Evolutionary conservation across 2,888 invertebrate genomes (phyloP), one percentile per base, ranked within the genome.

Genomic region (Podotricha telesiphe): DNA sequence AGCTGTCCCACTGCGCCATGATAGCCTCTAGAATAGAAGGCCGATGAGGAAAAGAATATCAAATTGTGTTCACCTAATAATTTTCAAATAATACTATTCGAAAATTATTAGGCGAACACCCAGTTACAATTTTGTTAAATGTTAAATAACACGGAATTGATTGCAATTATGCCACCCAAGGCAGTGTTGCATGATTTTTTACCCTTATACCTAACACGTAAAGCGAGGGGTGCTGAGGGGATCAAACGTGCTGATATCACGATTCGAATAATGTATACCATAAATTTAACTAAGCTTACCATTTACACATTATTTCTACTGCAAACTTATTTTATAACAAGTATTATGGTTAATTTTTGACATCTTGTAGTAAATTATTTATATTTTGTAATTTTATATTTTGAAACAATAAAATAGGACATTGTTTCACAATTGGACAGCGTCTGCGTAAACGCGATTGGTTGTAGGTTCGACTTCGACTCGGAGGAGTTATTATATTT

Each of bases 181-280:
- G 80, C 82, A 83, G 82, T 78, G 81, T 82, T 82, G 83, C 85
- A 83, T 83, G 84, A 82, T 84, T 88, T 83, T 72, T 84, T 83
- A 81, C 83, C 88, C 87, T 84, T 77, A 76, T 78, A 76, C 72
- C 79, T 77, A 70, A 68, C 74, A 71, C 72, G 74, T 75, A 71
- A 72, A 75, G 76, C 79, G 81, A 83, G 84, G 82, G 78, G 75
- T 72, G 74, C 67, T 76, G 69, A 77, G 80, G 83, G 86, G 86
- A 84, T 80, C 76, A 80, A 84, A 79, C 83, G 81, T 84, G 85
- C 84, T 85, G 84, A 86, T 83, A 82, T 82, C 84, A 84, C 81
- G 82, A 79, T 78, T 78, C 76, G 76, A 77, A 76, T 78, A 78
- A 77, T 75, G 74, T 71, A 58, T 68, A 61, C 34, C 55, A 68